Evolutionary conservation across 2,888 invertebrate genomes (phyloP).

Genomic region (Cephus sareptanus): DNA sequence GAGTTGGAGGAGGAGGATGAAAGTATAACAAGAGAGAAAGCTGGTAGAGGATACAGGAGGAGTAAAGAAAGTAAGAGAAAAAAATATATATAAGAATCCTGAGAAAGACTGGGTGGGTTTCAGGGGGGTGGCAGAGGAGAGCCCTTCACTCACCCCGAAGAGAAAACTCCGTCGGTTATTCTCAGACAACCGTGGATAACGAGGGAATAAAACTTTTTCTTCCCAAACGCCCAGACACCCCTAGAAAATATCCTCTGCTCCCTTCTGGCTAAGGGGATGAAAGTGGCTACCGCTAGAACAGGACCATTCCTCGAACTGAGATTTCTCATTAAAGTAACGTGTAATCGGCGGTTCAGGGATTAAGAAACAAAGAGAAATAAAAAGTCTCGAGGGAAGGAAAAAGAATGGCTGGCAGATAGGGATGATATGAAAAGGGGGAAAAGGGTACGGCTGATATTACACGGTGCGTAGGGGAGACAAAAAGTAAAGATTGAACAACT

Average conservation of each 20-base stretch:
- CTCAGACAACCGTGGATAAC: conserved; percentile 37
- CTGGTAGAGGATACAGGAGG: background rate
- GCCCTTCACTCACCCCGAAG: background rate
- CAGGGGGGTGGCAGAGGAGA: background rate
- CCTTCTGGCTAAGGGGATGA: background rate
- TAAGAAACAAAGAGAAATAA: background rate
- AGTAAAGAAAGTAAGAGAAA: background rate
- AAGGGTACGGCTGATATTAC: background rate
- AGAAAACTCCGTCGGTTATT: conserved; percentile 27
- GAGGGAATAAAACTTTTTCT: conserved; percentile 36
- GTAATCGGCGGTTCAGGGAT: background rate
- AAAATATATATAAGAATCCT: background rate
- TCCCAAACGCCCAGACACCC: background rate
- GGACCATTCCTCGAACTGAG: background rate
- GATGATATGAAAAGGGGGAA: background rate
- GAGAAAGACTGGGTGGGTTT: background rate
- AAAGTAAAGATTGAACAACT: background rate
- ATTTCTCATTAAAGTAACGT: background rate
- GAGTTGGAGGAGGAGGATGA: background rate
- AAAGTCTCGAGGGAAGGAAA: background rate
- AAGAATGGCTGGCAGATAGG: background rate
- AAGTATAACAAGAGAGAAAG: background rate
- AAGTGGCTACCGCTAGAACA: background rate
- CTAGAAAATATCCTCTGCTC: background rate
- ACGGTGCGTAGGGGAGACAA: background rate